Conservation (phyloP, 2,888 invertebrate genomes). For the Mycogona germanica region DNA sequence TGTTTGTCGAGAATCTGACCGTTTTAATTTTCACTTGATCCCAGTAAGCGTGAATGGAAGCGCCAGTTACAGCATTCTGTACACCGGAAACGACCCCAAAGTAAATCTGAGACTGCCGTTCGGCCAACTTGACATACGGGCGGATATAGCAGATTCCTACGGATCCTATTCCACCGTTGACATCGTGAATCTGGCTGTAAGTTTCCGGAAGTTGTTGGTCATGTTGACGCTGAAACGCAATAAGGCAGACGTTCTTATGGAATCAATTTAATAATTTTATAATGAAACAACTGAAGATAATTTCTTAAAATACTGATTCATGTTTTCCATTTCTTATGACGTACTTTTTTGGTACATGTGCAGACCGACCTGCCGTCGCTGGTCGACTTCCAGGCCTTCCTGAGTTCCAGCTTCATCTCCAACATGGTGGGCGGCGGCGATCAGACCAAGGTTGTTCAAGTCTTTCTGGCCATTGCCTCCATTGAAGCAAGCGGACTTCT, state of each 20-base stretch:
- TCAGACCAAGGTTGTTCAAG: slow-evolving; percentile 26
- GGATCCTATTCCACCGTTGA: slow-evolving; percentile 25
- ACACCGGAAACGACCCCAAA: too few relatives aligned
- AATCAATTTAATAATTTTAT: not conserved
- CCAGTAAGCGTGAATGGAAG: too few relatives aligned
- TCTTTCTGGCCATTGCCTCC: slow-evolving; percentile 26
- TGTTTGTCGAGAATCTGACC: too few relatives aligned
- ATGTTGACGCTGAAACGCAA: not conserved
- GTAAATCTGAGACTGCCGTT: slow-evolving; percentile 25
- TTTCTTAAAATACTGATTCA: not conserved
- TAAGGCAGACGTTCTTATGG: not conserved
- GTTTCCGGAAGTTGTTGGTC: not conserved
- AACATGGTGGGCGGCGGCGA: slow-evolving; percentile 27
- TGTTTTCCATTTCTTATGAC: not conserved
- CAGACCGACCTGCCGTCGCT: slow-evolving; percentile 22
- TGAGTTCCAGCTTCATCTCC: slow-evolving; percentile 24
- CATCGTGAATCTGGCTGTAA: slow-evolving; percentile 24
- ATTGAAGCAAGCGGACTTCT: slow-evolving; percentile 4
- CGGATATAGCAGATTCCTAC: slow-evolving; percentile 26
- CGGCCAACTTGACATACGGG: slow-evolving; percentile 25
- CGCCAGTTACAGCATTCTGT: too few relatives aligned
- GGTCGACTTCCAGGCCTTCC: slow-evolving; percentile 25
- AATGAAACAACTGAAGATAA: not conserved
- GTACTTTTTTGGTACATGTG: not conserved
- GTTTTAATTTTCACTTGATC: too few relatives aligned